Conservation (phyloP, 2,888 invertebrate genomes). For the Macrosiphum euphorbiae region DNA sequence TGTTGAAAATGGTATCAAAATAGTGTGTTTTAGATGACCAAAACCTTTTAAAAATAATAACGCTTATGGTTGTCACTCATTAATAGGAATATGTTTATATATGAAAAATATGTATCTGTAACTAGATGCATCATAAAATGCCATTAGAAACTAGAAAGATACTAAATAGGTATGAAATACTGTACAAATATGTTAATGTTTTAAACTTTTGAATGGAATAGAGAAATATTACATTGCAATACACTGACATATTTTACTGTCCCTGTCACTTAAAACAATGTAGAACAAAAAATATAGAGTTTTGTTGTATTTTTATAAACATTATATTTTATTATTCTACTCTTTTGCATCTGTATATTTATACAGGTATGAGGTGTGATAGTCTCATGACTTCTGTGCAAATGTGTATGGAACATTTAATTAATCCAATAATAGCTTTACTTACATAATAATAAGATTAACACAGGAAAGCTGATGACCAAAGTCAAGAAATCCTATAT, state of each 20-base stretch:
- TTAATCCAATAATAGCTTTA: too few relatives aligned
- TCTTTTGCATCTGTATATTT: not conserved
- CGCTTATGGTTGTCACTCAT: not conserved
- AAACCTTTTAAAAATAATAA: not conserved
- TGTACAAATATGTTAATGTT: not conserved
- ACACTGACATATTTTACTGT: not conserved
- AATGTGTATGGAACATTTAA: too few relatives aligned
- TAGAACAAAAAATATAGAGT: not conserved
- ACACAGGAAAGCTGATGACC: too few relatives aligned
- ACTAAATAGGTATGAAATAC: not conserved
- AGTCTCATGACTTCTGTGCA: too few relatives aligned
- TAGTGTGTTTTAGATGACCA: not conserved
- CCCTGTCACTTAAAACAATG: not conserved
- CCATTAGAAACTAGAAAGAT: not conserved
- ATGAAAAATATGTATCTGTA: not conserved
- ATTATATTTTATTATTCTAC: not conserved
- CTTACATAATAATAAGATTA: too few relatives aligned
- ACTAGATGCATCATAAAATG: not conserved
- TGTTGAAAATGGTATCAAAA: not conserved
- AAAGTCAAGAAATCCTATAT: too few relatives aligned
- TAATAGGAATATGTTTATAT: not conserved
- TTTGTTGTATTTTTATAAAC: not conserved
- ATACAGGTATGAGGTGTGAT: not conserved
- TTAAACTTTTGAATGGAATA: not conserved
- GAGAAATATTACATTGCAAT: not conserved